Base-by-base conservation (phyloP, 2,113 vertebrate genomes). In the Odocoileus hemionus region DNA sequence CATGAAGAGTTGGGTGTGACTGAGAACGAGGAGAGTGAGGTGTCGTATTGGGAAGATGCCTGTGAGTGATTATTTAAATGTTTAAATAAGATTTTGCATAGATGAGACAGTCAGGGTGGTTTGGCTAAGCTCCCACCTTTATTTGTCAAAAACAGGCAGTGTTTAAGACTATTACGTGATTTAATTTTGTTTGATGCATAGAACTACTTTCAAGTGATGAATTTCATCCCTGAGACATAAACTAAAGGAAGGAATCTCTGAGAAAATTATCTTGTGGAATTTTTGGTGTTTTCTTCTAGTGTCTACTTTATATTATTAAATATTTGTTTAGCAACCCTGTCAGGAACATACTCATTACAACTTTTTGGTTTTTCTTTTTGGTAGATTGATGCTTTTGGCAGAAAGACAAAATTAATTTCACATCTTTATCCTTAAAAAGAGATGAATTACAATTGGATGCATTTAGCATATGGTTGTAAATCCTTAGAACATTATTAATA, bases 271-370 rank as follows among this genome's bases (percentile, higher is more conserved):
- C 45, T 76, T 36, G 23, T 85, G 50, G 19, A 25, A 10, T 54
- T 14, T 54, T 76, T 79, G 55, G 13, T 64, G 50, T 64, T 86
- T 90, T 86, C 60, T 89, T 64, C 60, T 85, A 17, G 0, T 33
- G 28, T 87, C 92, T 84, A 23, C 55, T 95, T 96, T 45, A 39
- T 45, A 25, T 93, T 78, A 60, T 78, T 96, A 90, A 86, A 93
- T 43, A 61, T 90, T 89, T 82, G 54, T 76, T 97, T 78, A 79
- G 55, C 61, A 84, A 11, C 52, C 26, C 54, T 82, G 86, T 64
- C 50, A 60, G 82, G 50, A 84, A 57, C 52, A 55, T 11, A 2
- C 23, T 52, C 50, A 67, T 95, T 47, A 78, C 26, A 87, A 4
- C 50, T 93, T 67, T 76, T 93, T 57, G 21, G 55, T 52, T 83